A percentile compares a stretch with the other conserved stretches of the same genome.
These are phyloP conservation scores for Caenorhabditis afra DNA, from an alignment of 2,888 invertebrate genomes.

Conservation along the genomic window DNA sequence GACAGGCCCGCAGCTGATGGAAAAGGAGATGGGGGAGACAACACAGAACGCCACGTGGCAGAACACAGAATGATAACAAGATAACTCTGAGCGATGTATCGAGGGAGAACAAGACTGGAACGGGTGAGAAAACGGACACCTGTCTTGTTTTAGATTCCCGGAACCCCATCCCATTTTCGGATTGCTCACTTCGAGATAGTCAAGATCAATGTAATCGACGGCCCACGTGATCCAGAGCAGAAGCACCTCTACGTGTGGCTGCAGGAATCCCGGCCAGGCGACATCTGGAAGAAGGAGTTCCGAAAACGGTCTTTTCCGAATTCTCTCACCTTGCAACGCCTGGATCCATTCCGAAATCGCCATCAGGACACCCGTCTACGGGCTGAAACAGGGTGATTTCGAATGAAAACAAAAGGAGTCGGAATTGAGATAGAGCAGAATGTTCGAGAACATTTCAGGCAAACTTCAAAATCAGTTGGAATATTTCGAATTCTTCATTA, in stretches of 20 bases:
- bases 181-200: conserved; percentile 77
- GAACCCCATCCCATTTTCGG: no score
- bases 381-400: conserved; percentile 4
- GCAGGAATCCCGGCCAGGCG: conserved; percentile 78
- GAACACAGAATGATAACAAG: conserved; percentile 7
- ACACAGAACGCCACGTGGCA: background rate
- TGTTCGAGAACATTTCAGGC: background rate
- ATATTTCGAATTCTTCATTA: background rate
- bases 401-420: background rate
- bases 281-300: conserved; percentile 56
- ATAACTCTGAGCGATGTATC: no score
- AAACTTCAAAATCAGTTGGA: background rate
- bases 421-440: background rate
- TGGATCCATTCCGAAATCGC: conserved; percentile 66
- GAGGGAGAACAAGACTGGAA: no score
- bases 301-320: background rate
- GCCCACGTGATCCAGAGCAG: conserved; percentile 74
- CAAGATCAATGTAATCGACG: conserved; percentile 78
- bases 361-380: conserved; percentile 42
- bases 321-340: conserved; percentile 62
- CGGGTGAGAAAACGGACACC: no score
- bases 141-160: no score
- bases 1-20: conserved; percentile 48
- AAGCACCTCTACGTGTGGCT: conserved; percentile 77
- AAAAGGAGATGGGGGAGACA: conserved; percentile 12